Evolutionary conservation across 2,113 vertebrate genomes (phyloP), one percentile per base, ranked within the genome.

Genomic region (Addax nasomaculatus): DNA sequence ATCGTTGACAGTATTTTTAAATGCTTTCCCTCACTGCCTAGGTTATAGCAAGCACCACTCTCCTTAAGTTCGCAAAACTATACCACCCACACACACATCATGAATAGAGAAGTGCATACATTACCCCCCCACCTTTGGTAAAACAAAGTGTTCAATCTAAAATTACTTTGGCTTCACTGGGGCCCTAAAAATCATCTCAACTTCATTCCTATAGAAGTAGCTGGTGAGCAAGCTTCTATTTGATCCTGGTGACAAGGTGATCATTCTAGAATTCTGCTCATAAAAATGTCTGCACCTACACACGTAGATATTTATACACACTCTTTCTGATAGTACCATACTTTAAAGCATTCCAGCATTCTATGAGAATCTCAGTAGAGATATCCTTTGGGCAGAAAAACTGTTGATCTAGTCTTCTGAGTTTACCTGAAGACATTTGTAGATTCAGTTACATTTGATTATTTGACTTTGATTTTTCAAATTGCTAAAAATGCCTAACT

Each of bases 1-100:
- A 89, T 93, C 94, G 58, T 94, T 97, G 97, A 96, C 97, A 97
- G 96, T 96, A 91, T 97, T 93, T 98, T 96, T 98, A 98, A 98
- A 98, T 90, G 97, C 96, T 94, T 98, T 94, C 91, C 95, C 55
- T 97, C 49, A 27, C 97, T 96, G 96, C 93, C 93, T 97, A 97
- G 98, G 97, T 98, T 98, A 97, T 96, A 96, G 76, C 95, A 96
- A 97, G 95, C 62, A 47, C 93, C 81, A 85, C 93, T 89, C 94
- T 97, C 91, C 90, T 94, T 73, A 96, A 94, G 90, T 95, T 98
- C 94, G 92, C 83, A 94, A 96, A 98, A 96, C 93, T 91, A 89
- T 95, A 93, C 96, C 97, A 94, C 98, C 95, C 96, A 86, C 97
- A 96, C n/a, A 39, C 57, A 80, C 93, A 90, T 96, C 90, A 85